Conservation (phyloP, 2,888 invertebrate genomes). For the Empis stercorea region DNA sequence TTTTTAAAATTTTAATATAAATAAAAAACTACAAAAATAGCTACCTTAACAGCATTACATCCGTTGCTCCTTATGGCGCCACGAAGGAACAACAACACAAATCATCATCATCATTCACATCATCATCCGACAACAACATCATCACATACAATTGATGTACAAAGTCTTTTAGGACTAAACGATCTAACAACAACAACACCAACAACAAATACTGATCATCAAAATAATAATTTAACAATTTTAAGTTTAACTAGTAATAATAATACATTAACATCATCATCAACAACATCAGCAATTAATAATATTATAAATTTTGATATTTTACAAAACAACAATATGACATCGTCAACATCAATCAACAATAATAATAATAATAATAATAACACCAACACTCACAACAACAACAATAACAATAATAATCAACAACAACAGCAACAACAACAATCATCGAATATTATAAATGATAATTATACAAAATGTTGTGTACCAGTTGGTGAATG, state of each 20-base stretch:
- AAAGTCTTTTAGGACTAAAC: constrained; percentile 25
- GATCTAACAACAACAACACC: constrained; percentile 5
- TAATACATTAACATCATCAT: constrained; percentile 3
- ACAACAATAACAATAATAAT: constrained; percentile 10
- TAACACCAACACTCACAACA: constrained; percentile 10
- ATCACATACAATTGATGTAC: constrained; percentile 25
- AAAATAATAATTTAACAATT: constrained; percentile 5
- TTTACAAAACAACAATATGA: constrained; percentile 2
- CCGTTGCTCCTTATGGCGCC: constrained; percentile 38
- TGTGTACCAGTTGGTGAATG: constrained; percentile 75
- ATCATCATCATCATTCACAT: constrained; percentile 15
- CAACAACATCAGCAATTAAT: not conserved
- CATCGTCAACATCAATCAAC: constrained; percentile 10
- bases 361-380: constrained; percentile 11
- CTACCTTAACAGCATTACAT: constrained; percentile 20
- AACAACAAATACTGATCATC: constrained; percentile 8
- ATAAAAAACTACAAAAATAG: constrained; percentile 21
- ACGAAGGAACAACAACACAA: constrained; percentile 37
- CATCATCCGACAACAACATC: constrained; percentile 12
- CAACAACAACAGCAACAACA: constrained; percentile 33
- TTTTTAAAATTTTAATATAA: not conserved
- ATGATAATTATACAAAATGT: constrained; percentile 51
- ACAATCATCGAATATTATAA: constrained; percentile 30
- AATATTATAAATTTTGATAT: not conserved
- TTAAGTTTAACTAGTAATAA: not conserved